Conservation (phyloP, 35 echinoderm and acorn worm species). For the Holothuria glaberrima region DNA sequence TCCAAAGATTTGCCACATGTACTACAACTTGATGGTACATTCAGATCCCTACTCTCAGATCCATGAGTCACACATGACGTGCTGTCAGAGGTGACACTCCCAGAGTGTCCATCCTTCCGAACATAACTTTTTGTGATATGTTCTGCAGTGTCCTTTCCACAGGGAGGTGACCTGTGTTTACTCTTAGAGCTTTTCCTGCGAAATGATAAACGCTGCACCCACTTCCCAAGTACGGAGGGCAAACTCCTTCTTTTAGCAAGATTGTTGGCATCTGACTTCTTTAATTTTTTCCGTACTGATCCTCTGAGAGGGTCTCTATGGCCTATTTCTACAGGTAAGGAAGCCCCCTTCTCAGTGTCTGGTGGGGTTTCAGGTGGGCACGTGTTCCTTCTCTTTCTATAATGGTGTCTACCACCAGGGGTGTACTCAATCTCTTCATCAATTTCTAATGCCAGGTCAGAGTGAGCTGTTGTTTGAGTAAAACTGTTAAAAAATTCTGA, state of each 20-base stretch:
- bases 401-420: conserved; percentile 26
- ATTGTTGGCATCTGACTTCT: neutral
- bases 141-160: neutral
- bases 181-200: conserved; percentile 28
- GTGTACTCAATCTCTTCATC: conserved; percentile 30
- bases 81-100: neutral
- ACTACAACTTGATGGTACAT: neutral
- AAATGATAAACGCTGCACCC: conserved; percentile 42
- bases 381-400: conserved; percentile 23
- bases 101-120: neutral
- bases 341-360: neutral
- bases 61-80: neutral
- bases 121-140: neutral
- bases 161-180: neutral
- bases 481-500: neutral
- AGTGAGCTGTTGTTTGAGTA: neutral
- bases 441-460: neutral
- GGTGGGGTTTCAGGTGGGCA: conserved; percentile 34
- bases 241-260: conserved; percentile 33
- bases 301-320: neutral
- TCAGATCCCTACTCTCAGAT: neutral
- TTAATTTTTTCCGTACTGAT: neutral
- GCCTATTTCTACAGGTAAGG: neutral
- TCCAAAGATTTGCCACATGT: conserved; percentile 7
- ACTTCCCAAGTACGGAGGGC: conserved; percentile 3